Percentiles rank a stretch among this genome's conserved stretches.
phyloP scores from a whole-genome alignment of 2,888 invertebrate genomes.

The Strigamia crassipes region DNA sequence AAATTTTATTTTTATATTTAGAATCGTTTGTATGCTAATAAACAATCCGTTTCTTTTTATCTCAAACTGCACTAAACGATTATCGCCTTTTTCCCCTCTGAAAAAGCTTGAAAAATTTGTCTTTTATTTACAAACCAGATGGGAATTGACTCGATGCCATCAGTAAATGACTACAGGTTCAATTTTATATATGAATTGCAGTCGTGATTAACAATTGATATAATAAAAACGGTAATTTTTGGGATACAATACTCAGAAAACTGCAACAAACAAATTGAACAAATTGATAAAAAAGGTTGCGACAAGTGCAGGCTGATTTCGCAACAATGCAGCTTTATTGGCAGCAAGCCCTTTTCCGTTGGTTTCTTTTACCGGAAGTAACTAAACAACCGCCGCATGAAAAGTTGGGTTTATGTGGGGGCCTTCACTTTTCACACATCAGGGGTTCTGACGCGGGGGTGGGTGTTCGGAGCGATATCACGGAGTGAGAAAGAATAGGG shows the following conservation, averaged over 20 bases:
- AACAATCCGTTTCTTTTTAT: too few relatives aligned
- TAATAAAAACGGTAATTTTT: too few relatives aligned
- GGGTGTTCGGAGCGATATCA: neutral
- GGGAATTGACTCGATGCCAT: too few relatives aligned
- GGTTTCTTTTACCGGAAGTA: constrained; percentile 23
- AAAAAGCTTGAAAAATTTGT: too few relatives aligned
- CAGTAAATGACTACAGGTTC: too few relatives aligned
- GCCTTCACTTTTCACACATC: constrained; percentile 21
- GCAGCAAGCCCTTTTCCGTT: neutral
- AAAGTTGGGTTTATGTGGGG: constrained; percentile 19
- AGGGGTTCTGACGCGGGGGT: constrained; percentile 1
- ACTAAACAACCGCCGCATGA: constrained; percentile 26
- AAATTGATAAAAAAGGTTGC: neutral
- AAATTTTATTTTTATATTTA: too few relatives aligned
- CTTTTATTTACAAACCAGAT: too few relatives aligned
- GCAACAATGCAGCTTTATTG: neutral
- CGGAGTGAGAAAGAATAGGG: neutral
- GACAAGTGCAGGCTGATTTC: neutral
- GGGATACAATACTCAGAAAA: too few relatives aligned
- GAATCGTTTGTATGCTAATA: too few relatives aligned
- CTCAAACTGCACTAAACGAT: too few relatives aligned
- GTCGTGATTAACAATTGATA: neutral
- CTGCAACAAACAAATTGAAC: neutral
- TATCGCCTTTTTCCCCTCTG: too few relatives aligned
- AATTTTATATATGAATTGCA: neutral